Evolutionary conservation across 2,113 vertebrate species (phyloP), one percentile per base, ranked within the genome.

Genomic region (Grammomys surdaster): DNA sequence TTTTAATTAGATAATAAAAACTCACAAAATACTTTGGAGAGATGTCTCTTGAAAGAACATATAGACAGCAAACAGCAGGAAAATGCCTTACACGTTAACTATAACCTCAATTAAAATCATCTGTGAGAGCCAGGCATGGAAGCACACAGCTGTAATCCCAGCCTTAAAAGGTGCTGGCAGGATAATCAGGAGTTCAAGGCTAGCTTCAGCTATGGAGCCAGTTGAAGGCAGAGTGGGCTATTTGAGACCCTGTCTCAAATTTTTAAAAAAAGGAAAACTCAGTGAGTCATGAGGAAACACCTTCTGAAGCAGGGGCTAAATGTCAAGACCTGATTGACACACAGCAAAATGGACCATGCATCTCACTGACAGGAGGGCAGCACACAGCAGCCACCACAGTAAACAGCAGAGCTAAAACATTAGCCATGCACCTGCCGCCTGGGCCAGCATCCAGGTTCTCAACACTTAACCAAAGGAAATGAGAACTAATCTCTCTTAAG

Each of bases 21-120:
- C n/a, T 4, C 24, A 7, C 63, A 90, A 90, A 96, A 78, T 11
- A n/a, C 84, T 63, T 13, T 85, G 1, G 89, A 81, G 5, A 75
- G 72, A 84, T 16, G 88, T 17, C 63, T 76, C 43, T 80, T 33
- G 58, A 90, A 88, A 94, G 43, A 89, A 56, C 33, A 78, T 1
- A 75, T 2, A 67, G 17, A 78, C 16, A 8, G 72, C 36, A 94
- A 67, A 90, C 2, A 78, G 46, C 14, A 72, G 46, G 63, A 87
- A 93, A 86, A 91, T 76, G 48, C 22, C 75, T 58, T 75, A 54
- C 19, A 12, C 14, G 65, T 33, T 51, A 84, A 48, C 26, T 91
- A 70, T 91, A 96, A 86, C 60, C 56, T 56, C 69, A 93, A 78
- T 84, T 75, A 58, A 73, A 76, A 85, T n/a, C 26, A 84, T 54